Evolutionary conservation across 2,113 vertebrate species (phyloP).

Genomic region (Salvelinus fontinalis): DNA sequence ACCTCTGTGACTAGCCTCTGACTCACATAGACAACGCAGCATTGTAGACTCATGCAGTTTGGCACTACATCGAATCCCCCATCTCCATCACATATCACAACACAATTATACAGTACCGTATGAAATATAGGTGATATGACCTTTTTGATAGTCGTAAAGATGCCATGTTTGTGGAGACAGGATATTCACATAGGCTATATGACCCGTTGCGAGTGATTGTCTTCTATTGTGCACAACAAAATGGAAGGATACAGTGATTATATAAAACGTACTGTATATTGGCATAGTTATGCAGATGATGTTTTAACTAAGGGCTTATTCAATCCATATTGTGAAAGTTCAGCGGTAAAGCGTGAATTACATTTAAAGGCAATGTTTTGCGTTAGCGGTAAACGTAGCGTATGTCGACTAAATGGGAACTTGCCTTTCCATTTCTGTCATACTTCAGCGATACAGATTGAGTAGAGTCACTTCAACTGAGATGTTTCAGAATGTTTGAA

Average conservation of each 20-base stretch:
- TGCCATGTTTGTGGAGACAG: neutral
- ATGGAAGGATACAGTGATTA: neutral
- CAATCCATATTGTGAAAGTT: too few species aligned
- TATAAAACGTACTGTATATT: neutral
- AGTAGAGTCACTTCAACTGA: neutral
- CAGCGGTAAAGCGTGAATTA: too few species aligned
- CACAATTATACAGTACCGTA: too few species aligned
- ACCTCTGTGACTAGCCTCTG: constrained; percentile 34
- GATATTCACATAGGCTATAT: neutral
- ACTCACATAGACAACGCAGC: constrained; percentile 9
- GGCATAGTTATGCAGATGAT: neutral
- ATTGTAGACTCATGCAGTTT: constrained; percentile 19
- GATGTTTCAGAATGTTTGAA: neutral
- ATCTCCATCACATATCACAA: constrained; percentile 1
- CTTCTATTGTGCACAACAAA: neutral
- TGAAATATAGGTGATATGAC: neutral
- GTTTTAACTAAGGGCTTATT: neutral
- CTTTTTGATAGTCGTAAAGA: neutral
- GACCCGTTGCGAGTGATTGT: neutral
- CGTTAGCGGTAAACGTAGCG: too few species aligned
- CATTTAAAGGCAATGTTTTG: too few species aligned
- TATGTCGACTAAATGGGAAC: too few species aligned
- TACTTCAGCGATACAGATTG: too few species aligned
- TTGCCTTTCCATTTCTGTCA: too few species aligned
- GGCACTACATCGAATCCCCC: constrained; percentile 22